Evolutionary conservation across 2,888 invertebrate genomes (phyloP).

Genomic region (Cataglyphis rosenhaueri): DNA sequence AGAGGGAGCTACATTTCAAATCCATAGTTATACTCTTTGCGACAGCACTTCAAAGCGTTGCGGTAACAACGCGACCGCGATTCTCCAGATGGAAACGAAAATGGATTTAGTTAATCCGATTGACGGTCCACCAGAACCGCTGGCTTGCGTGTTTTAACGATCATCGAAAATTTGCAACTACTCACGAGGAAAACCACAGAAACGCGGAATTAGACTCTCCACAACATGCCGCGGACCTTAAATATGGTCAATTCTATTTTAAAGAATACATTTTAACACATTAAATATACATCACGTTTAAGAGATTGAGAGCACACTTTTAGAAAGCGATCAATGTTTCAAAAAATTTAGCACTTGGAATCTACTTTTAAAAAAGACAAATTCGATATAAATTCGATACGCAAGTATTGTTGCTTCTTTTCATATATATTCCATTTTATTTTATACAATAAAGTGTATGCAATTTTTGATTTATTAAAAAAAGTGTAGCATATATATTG

Average conservation of each 20-base stretch:
- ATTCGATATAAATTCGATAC: no score
- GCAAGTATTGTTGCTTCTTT: no score
- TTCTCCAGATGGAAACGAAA: slow-evolving; percentile 47
- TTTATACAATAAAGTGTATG: no score
- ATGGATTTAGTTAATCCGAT: slow-evolving; percentile 53
- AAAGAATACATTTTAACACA: slow-evolving; percentile 8
- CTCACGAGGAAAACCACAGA: slow-evolving; percentile 31
- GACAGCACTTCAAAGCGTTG: slow-evolving; percentile 39
- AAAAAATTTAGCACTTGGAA: neutral
- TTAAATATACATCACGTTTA: neutral
- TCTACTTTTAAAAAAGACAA: no score
- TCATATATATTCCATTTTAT: no score
- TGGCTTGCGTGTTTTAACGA: slow-evolving; percentile 45
- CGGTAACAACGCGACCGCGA: slow-evolving; percentile 27
- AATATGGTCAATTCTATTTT: neutral
- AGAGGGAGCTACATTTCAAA: slow-evolving; percentile 14
- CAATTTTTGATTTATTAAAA: no score
- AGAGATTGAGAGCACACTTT: neutral
- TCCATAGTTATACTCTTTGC: slow-evolving; percentile 17
- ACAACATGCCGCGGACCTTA: slow-evolving; percentile 5
- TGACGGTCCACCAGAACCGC: slow-evolving; percentile 42
- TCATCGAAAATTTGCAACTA: slow-evolving; percentile 43
- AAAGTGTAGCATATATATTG: no score
- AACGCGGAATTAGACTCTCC: slow-evolving; percentile 18
- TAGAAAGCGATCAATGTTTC: neutral